phyloP scores from a whole-genome alignment of 1,140 invertebrate genomes.

The Asobara japonica region DNA sequence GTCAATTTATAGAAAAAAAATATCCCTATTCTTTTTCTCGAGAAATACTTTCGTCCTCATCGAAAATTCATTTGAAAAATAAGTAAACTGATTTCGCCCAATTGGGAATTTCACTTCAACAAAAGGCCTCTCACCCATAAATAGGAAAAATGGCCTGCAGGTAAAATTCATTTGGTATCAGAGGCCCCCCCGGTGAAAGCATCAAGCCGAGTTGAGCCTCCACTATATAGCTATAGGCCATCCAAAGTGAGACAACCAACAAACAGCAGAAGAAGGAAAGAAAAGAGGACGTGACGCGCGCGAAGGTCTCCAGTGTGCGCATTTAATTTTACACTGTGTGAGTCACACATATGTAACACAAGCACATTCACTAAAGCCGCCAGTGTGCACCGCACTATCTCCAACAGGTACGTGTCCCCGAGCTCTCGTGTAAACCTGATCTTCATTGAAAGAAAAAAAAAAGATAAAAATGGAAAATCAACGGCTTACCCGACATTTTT shows the following conservation, averaged over 20 bases:
- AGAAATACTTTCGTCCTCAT: too few species aligned
- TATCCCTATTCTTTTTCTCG: too few species aligned
- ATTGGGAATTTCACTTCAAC: not conserved
- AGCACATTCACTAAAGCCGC: slow-evolving; percentile 2
- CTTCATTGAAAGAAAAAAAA: not conserved
- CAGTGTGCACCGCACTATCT: slow-evolving; percentile 22
- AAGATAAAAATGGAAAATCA: not conserved
- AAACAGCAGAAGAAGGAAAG: not conserved
- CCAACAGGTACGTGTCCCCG: slow-evolving; percentile 11
- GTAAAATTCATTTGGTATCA: slow-evolving; percentile 12
- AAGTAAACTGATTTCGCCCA: not conserved
- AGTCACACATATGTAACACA: not conserved
- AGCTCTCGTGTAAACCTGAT: slow-evolving; percentile 1
- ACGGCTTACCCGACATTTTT: not conserved
- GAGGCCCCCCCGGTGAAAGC: slow-evolving; percentile 4
- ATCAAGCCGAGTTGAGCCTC: not conserved
- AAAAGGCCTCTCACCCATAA: not conserved
- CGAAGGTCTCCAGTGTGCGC: slow-evolving; percentile 12
- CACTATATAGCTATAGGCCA: not conserved
- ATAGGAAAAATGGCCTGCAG: not conserved
- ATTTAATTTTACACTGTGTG: not conserved
- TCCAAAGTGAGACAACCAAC: slow-evolving; percentile 3
- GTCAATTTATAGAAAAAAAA: too few species aligned
- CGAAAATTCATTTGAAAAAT: too few species aligned
- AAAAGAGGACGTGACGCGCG: not conserved